Percentiles rank a stretch among this genome's conserved stretches.
Conservation (phyloP, 2,888 invertebrate species). For the Heliothis peltigera region DNA sequence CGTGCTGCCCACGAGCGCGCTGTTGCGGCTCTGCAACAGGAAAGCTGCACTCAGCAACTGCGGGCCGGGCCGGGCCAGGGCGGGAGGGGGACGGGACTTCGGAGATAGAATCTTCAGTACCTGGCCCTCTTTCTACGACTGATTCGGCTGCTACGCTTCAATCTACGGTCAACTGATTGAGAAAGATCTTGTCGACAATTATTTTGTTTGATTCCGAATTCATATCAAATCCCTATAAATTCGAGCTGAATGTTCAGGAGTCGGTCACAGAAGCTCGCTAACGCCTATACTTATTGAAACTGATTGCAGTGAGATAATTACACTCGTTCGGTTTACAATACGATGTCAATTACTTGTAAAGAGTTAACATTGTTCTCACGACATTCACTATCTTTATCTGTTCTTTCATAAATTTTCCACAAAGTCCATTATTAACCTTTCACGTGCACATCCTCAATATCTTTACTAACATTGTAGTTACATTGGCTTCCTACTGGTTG, state of each 20-base stretch:
- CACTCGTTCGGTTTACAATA: too few species aligned
- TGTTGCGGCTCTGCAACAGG: slow-evolving; percentile 89
- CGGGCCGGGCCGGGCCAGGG: slow-evolving; percentile 3
- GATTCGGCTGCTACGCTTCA: too few species aligned
- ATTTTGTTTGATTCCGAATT: not conserved
- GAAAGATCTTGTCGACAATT: too few species aligned
- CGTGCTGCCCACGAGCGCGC: slow-evolving; percentile 73
- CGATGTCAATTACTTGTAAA: not conserved
- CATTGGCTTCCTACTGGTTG: too few species aligned
- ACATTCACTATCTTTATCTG: too few species aligned
- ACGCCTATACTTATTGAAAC: slow-evolving; percentile 8
- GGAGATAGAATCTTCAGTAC: not conserved
- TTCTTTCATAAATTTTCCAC: too few species aligned
- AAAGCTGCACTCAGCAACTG: slow-evolving; percentile 80
- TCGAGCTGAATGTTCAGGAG: not conserved
- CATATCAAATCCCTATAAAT: not conserved
- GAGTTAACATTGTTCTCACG: not conserved
- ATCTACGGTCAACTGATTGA: too few species aligned
- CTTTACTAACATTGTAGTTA: too few species aligned
- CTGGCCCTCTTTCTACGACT: too few species aligned
- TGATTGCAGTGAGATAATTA: not conserved
- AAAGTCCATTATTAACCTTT: too few species aligned
- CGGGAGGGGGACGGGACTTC: slow-evolving; percentile 29
- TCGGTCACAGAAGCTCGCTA: slow-evolving; percentile 26
- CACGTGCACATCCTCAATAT: too few species aligned